A percentile compares a stretch with the other conserved stretches of the same genome.
phyloP scores from a whole-genome alignment of 64 coral and sea anemone species.

The Orbicella faveolata region DNA sequence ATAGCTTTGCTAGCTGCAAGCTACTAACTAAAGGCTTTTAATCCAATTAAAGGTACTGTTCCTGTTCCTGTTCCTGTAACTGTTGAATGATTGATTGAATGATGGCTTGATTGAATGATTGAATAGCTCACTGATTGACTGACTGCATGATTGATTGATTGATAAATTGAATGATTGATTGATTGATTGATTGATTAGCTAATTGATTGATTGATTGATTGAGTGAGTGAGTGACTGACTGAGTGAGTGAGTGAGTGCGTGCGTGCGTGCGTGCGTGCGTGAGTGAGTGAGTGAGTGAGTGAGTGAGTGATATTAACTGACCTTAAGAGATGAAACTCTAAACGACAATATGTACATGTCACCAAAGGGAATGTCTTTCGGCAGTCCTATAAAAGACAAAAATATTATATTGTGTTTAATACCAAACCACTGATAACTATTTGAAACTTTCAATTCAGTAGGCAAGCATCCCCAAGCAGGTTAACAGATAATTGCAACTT shows the following conservation, averaged over 20 bases:
- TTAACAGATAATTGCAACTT: too few relatives aligned
- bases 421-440: not conserved
- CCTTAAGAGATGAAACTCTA: conserved; percentile 81
- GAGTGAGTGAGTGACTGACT: not conserved
- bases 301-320: not conserved
- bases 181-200: not conserved
- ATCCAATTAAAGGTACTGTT: too few relatives aligned
- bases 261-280: not conserved
- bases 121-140: not conserved
- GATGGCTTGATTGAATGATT: not conserved
- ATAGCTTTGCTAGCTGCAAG: too few relatives aligned
- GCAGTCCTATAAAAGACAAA: conserved; percentile 61
- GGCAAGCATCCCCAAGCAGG: too few relatives aligned
- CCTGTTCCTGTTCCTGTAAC: not conserved
- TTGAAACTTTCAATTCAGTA: not conserved
- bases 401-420: not conserved
- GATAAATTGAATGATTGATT: not conserved
- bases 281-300: not conserved
- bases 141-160: not conserved
- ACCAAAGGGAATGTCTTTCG: conserved; percentile 73
- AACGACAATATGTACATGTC: conserved; percentile 77
- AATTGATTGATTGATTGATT: not conserved
- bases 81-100: not conserved
- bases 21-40: too few relatives aligned
- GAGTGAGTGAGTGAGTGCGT: not conserved